Evolutionary conservation across 2,888 invertebrate species (phyloP).

Genomic region (Xestobium rufovillosum): DNA sequence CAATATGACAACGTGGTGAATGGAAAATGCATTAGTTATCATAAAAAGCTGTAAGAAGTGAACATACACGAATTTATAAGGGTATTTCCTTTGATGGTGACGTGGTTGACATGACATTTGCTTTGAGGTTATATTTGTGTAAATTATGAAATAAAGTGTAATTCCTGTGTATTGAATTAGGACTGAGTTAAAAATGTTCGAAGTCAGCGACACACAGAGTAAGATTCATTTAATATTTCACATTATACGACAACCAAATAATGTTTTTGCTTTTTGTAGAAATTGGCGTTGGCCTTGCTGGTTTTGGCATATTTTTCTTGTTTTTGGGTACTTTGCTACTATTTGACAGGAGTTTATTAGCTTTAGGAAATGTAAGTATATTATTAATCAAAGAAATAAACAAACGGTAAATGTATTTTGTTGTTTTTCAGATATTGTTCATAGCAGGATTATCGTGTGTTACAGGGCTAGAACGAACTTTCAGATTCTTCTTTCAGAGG

Average conservation of each 20-base stretch:
- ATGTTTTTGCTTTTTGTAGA: slow-evolving; percentile 54
- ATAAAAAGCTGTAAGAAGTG: no score
- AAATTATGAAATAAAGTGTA: neutral
- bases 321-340: slow-evolving; percentile 88
- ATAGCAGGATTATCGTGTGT: slow-evolving; percentile 91
- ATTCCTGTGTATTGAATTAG: neutral
- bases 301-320: slow-evolving; percentile 91
- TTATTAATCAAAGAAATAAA: neutral
- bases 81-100: no score
- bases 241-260: neutral
- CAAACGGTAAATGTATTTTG: slow-evolving; percentile 3
- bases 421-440: slow-evolving; percentile 81
- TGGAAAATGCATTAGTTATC: no score
- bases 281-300: slow-evolving; percentile 94
- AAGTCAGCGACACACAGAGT: slow-evolving; percentile 80
- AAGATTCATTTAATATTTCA: slow-evolving; percentile 40
- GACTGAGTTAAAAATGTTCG: slow-evolving; percentile 58
- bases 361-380: slow-evolving; percentile 95
- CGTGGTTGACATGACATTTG: no score
- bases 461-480: slow-evolving; percentile 90
- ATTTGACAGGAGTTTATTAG: slow-evolving; percentile 94
- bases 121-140: neutral
- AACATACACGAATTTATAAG: no score
- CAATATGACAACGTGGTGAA: no score
- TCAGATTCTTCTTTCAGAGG: slow-evolving; percentile 95